These are phyloP conservation scores for Dryococelus australis DNA, from an alignment of 2,888 invertebrate species.

Conservation along the genomic window DNA sequence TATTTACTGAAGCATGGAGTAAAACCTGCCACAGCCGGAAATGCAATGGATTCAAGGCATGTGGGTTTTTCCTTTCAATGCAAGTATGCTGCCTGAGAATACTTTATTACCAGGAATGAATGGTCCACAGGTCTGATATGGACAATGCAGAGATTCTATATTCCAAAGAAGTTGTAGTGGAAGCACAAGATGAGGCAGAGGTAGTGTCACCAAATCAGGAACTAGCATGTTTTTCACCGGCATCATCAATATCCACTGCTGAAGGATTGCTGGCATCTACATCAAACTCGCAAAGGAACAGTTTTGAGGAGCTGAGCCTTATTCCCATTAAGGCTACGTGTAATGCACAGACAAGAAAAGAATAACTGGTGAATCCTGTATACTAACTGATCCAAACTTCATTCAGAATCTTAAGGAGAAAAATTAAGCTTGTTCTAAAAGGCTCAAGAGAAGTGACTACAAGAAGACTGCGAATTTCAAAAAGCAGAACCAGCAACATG, in stretches of 20 bases:
- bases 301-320: conserved; percentile 17
- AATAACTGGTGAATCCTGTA: not conserved
- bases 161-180: not conserved
- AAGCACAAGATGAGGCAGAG: not conserved
- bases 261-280: not conserved
- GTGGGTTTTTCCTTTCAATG: conserved; percentile 21
- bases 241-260: not conserved
- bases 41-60: conserved; percentile 25
- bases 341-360: conserved; percentile 6
- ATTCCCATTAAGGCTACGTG: conserved; percentile 11
- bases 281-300: not conserved
- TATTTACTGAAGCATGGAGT: conserved; percentile 18
- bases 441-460: not conserved
- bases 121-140: not conserved
- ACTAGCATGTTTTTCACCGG: not conserved
- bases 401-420: conserved; percentile 19
- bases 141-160: not conserved
- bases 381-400: not conserved
- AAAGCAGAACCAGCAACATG: not conserved
- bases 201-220: not conserved
- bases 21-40: conserved; percentile 13
- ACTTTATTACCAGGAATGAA: not conserved
- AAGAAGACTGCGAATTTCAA: not conserved
- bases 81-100: conserved; percentile 3
- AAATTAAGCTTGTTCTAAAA: not conserved